Evolutionary conservation across 2,797 vertebrate species (phyloP), one percentile per base, ranked within the genome.

Genomic region (Sebastes melanostomus): DNA sequence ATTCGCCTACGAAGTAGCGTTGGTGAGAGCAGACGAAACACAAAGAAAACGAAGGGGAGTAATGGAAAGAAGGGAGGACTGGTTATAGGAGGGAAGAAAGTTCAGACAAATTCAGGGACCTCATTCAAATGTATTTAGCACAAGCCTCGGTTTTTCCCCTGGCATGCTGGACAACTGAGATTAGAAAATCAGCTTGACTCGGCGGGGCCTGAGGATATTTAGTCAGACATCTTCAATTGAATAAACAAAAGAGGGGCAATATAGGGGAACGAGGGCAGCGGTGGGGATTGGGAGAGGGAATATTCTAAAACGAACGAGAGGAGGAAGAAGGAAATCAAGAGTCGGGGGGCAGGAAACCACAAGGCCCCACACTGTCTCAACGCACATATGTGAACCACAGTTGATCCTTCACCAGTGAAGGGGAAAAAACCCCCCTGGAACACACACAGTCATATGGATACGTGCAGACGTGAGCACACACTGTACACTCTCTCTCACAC

Each of bases 311-410:
- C 14, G 78, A 88, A 89, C 10, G 42, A 80, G 75, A 84, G 58
- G 22, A 91, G 86, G 88, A 90, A 80, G 83, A 71, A 84, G 86
- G 88, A 91, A 93, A 89, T 90, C 82, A 89, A 89, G 86, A 92
- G 78, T 84, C 24, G 71, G 77, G 86, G 87, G 76, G 76, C 75
- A 90, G 88, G 89, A 93, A 94, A 94, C 93, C 93, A 91, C 93
- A 93, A 91, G 91, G 93, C 93, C 92, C 93, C 92, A 91, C 86
- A 86, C 85, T 95, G 92, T 94, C 93, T 93, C 92, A 78, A 77
- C 14, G 69, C 86, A 90, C 90, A 91, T 66, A 91, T 93, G 90
- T 91, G 92, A 93, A 90, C 91, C 88, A 75, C 66, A 86, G 90
- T 73, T 90, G 88, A 92, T 91, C 86, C 89, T 83, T 81, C 54